phyloP scores from a whole-genome alignment of 1,140 invertebrate genomes.

The Lasaia peninsularis region DNA sequence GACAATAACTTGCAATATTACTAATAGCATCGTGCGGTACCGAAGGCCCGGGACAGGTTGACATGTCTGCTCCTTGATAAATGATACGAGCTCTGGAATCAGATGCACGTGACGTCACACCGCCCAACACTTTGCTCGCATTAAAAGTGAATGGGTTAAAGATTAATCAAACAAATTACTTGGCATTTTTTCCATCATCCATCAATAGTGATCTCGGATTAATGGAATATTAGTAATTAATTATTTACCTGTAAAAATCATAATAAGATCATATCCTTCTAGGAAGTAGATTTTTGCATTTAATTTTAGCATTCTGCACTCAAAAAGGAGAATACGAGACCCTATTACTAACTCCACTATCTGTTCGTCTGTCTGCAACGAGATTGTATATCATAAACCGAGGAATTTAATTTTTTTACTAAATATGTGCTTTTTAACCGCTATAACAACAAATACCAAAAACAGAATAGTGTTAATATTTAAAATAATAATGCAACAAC shows the following conservation, averaged over 20 bases:
- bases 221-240: neutral
- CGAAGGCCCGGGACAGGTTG: slow-evolving; percentile 40
- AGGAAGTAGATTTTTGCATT: too few relatives aligned
- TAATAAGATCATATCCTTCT: neutral
- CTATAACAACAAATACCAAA: too few relatives aligned
- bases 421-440: too few relatives aligned
- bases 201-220: neutral
- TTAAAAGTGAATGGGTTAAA: slow-evolving; percentile 32
- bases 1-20: slow-evolving; percentile 29
- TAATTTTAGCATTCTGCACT: too few relatives aligned
- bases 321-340: too few relatives aligned
- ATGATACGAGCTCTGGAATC: slow-evolving; percentile 43
- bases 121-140: slow-evolving; percentile 21
- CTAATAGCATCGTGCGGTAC: slow-evolving; percentile 31
- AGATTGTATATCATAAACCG: too few relatives aligned
- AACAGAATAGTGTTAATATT: too few relatives aligned
- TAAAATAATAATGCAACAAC: too few relatives aligned
- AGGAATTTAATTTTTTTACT: too few relatives aligned
- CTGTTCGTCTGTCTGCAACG: too few relatives aligned
- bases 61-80: slow-evolving; percentile 61
- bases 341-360: too few relatives aligned
- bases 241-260: neutral
- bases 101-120: slow-evolving; percentile 63
- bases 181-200: slow-evolving; percentile 8
- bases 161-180: slow-evolving; percentile 17